Conservation (phyloP, 2,113 vertebrate species). For the Amphilophus citrinellus region DNA sequence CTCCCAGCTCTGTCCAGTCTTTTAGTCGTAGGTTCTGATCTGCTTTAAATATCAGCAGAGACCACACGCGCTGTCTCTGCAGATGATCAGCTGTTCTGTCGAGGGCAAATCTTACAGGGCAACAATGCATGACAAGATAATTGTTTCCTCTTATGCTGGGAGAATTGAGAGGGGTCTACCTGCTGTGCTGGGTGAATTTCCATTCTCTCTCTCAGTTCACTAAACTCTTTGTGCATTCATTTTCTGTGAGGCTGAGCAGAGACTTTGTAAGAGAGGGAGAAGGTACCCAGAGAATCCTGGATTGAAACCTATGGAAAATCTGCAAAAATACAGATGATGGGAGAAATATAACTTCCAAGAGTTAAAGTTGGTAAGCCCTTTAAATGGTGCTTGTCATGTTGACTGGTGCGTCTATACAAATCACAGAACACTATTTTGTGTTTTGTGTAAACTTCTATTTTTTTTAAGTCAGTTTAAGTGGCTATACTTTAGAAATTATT, state of each 20-base stretch:
- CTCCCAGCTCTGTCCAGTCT: neutral
- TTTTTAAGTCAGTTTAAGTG: too few species aligned
- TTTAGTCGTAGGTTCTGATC: neutral
- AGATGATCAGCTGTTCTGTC: conserved; percentile 40
- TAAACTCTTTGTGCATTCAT: neutral
- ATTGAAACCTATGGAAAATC: conserved; percentile 1
- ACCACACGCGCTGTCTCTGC: conserved; percentile 43
- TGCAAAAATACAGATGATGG: neutral
- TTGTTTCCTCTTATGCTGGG: conserved; percentile 41
- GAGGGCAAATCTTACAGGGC: conserved; percentile 12
- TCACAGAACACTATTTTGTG: neutral
- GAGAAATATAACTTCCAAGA: neutral
- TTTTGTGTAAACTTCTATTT: too few species aligned
- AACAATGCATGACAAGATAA: conserved; percentile 47
- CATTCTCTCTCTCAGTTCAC: neutral
- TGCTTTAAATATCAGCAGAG: conserved; percentile 2
- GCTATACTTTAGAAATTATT: too few species aligned
- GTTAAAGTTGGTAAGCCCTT: neutral
- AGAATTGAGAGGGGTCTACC: neutral
- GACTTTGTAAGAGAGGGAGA: neutral
- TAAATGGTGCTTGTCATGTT: neutral
- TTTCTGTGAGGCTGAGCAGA: neutral
- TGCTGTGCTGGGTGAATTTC: conserved; percentile 30
- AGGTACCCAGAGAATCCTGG: neutral
- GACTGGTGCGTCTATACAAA: neutral